Base-by-base conservation (phyloP, 2,888 invertebrate genomes). In the Sialis lutaria region DNA sequence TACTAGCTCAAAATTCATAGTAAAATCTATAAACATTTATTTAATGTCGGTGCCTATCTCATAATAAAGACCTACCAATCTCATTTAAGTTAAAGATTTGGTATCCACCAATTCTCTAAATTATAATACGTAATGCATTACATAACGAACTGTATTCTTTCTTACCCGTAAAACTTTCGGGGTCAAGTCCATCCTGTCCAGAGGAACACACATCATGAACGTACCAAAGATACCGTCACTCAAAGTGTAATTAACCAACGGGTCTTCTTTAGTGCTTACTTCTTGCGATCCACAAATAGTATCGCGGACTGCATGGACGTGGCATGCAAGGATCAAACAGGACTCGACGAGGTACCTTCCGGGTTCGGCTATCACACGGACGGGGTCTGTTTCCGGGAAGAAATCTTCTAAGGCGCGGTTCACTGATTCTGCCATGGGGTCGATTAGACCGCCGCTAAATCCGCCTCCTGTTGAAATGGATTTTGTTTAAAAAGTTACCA, bases 341-440 rank as follows among this genome's bases (percentile, higher is more conserved):
- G 40, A 13, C 5, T 10, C 10, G 6, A 40, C 40, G 3, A 13
- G 13, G 13, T 40, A 40, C 13, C 40, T 10, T 13, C 40, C 40
- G 1, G 40, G 40, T n/a, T 40, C 40, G n/a, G 40, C 40, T 10
- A 40, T 40, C 10, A 40, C n/a, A 13, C 6, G 6, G 13, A 40
- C 8, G 3, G 10, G 10, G 5, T 40, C 40, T 2, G 6, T n/a
- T 6, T n/a, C 8, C n/a, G 40, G n/a, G n/a, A 40, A 40, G n/a
- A 40, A 40, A 13, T 40, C 40, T 6, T 40, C n/a, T n/a, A 40
- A 40, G 5, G 12, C 40, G 2, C 5, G 3, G 13, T 40, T 40
- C 12, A 40, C 40, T 6, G 40, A 6, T 9, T 40, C 40, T 13
- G 40, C 40, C 7, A 40, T 6, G 3, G n/a, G 68, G 61, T 40